Evolutionary conservation across 2,797 vertebrate species (phyloP).

Genomic region (Kryptolebias ocellatus): DNA sequence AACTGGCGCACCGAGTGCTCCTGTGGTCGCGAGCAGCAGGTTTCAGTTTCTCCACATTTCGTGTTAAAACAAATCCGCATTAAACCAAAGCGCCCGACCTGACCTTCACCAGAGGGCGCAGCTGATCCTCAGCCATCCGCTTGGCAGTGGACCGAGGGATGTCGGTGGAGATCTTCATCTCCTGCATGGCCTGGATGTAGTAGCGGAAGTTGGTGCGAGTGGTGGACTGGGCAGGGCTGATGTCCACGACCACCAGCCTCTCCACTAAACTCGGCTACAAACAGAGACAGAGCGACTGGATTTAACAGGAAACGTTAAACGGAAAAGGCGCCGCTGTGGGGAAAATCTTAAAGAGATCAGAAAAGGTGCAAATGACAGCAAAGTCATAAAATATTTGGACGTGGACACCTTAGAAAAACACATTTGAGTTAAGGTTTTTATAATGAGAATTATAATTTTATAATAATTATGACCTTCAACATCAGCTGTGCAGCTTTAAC

Average conservation of each 20-base stretch:
- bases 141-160: slow-evolving; percentile 88
- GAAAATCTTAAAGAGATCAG: too few relatives aligned
- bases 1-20: slow-evolving; percentile 86
- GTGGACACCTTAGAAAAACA: background rate
- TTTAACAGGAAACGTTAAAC: background rate
- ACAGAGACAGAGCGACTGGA: slow-evolving; percentile 3
- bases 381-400: background rate
- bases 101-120: slow-evolving; percentile 85
- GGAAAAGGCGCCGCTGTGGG: background rate
- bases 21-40: slow-evolving; percentile 62
- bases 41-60: background rate
- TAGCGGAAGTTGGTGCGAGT: slow-evolving; percentile 76
- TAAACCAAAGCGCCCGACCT: slow-evolving; percentile 6
- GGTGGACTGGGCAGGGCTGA: slow-evolving; percentile 82
- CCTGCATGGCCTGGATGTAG: slow-evolving; percentile 89
- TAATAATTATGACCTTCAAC: background rate
- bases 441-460: background rate
- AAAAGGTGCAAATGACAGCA: slow-evolving; percentile 1
- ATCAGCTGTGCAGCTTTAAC: background rate
- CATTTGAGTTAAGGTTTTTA: background rate
- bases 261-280: slow-evolving; percentile 90
- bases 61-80: background rate
- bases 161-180: slow-evolving; percentile 82
- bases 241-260: slow-evolving; percentile 89
- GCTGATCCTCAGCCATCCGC: slow-evolving; percentile 89